Conservation (phyloP, 2,113 vertebrate species). For the Centropristis striata region DNA sequence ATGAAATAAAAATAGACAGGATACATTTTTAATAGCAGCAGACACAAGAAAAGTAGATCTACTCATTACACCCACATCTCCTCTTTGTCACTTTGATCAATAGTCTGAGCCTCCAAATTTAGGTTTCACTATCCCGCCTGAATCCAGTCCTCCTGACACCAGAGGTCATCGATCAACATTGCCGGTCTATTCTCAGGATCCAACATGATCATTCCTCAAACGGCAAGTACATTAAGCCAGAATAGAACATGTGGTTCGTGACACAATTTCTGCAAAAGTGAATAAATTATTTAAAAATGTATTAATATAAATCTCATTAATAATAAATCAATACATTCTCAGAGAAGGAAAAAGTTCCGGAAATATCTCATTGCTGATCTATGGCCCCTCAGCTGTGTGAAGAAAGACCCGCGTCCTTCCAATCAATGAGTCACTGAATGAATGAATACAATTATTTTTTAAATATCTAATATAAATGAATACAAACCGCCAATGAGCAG, state of each 20-base stretch:
- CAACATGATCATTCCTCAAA: slow-evolving; percentile 53
- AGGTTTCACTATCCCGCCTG: slow-evolving; percentile 55
- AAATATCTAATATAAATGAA: background rate
- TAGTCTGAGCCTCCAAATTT: slow-evolving; percentile 69
- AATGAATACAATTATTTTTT: slow-evolving; percentile 1
- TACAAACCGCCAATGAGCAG: background rate
- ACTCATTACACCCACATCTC: slow-evolving; percentile 51
- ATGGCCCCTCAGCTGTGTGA: background rate
- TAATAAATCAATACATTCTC: slow-evolving; percentile 50
- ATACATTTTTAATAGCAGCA: slow-evolving; percentile 59
- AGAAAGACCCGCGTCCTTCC: background rate
- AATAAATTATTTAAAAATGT: slow-evolving; percentile 72
- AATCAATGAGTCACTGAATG: slow-evolving; percentile 12
- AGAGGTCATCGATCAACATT: slow-evolving; percentile 65
- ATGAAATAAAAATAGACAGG: slow-evolving; percentile 22
- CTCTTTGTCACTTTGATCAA: slow-evolving; percentile 64
- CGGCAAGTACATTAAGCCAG: slow-evolving; percentile 44
- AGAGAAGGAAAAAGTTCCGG: slow-evolving; percentile 21
- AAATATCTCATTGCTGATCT: slow-evolving; percentile 39
- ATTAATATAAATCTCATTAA: slow-evolving; percentile 68
- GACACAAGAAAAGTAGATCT: slow-evolving; percentile 35
- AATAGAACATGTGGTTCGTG: slow-evolving; percentile 59
- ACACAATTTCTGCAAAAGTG: slow-evolving; percentile 58
- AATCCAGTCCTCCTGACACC: slow-evolving; percentile 54
- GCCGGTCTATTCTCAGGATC: slow-evolving; percentile 42